phyloP scores from a whole-genome alignment of 2,113 vertebrate species.

The Vimba vimba region DNA sequence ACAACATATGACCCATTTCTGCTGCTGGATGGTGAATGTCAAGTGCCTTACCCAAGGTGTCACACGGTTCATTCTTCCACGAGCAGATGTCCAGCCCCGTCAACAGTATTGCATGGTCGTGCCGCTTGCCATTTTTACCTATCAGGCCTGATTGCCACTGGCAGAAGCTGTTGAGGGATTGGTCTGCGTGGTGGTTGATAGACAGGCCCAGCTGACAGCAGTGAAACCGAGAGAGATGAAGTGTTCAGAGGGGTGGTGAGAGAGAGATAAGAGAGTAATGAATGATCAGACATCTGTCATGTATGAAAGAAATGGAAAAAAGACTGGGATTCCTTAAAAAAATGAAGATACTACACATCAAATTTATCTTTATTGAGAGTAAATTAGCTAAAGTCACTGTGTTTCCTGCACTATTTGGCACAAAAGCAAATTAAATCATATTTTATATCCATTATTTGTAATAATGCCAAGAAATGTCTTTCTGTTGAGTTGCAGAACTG shows the following conservation, averaged over 20 bases:
- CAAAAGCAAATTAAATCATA: neutral
- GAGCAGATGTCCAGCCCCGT: slow-evolving; percentile 98
- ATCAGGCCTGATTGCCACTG: slow-evolving; percentile 95
- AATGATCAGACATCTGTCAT: slow-evolving; percentile 3
- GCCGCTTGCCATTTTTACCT: slow-evolving; percentile 91
- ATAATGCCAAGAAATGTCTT: neutral
- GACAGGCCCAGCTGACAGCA: slow-evolving; percentile 82
- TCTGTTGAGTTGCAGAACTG: too few species aligned
- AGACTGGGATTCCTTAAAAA: neutral
- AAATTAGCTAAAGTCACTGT: neutral
- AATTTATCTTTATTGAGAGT: neutral
- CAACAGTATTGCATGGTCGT: slow-evolving; percentile 93
- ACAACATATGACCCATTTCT: neutral
- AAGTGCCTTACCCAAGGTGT: slow-evolving; percentile 88
- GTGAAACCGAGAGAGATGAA: neutral
- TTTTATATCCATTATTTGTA: neutral
- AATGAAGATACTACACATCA: neutral
- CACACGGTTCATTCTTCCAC: slow-evolving; percentile 98
- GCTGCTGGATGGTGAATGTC: neutral
- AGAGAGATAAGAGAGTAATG: neutral
- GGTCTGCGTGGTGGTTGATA: slow-evolving; percentile 95
- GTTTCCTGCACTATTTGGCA: neutral
- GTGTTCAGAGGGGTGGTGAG: slow-evolving; percentile 17
- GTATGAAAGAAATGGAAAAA: neutral
- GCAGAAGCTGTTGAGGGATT: slow-evolving; percentile 96